These are phyloP conservation scores for Lithophane ornitopus DNA, from an alignment of 2,888 invertebrate species.

Conservation along the genomic window DNA sequence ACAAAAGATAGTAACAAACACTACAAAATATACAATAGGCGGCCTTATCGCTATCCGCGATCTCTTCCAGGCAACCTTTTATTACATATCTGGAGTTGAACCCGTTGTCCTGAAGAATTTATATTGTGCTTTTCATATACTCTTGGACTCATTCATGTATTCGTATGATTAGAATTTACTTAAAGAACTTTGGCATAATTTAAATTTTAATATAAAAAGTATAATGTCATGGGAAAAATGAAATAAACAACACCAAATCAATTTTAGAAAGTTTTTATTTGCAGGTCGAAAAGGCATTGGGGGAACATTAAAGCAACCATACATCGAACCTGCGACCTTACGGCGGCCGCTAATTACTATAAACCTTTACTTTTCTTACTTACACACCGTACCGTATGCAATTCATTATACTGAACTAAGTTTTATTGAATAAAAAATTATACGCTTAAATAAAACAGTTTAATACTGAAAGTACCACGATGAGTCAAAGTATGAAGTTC, in stretches of 20 bases:
- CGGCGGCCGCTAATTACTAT: slow-evolving; percentile 57
- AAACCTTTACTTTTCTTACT: slow-evolving; percentile 57
- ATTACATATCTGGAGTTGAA: too few relatives aligned
- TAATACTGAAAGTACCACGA: slow-evolving; percentile 34
- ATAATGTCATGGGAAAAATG: neutral
- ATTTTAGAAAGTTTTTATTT: slow-evolving; percentile 76
- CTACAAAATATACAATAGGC: too few relatives aligned
- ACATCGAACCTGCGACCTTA: slow-evolving; percentile 69
- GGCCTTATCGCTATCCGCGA: too few relatives aligned
- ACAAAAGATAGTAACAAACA: too few relatives aligned
- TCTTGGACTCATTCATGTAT: neutral
- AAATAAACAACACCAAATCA: slow-evolving; percentile 66
- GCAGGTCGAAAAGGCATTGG: slow-evolving; percentile 78
- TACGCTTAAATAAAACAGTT: neutral
- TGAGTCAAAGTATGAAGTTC: neutral
- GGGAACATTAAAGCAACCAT: slow-evolving; percentile 78
- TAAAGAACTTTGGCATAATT: neutral
- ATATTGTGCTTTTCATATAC: neutral
- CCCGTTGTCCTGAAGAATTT: neutral
- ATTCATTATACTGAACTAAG: slow-evolving; percentile 3
- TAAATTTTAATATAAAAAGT: neutral
- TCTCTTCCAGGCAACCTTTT: too few relatives aligned
- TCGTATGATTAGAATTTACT: neutral
- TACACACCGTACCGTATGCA: slow-evolving; percentile 64
- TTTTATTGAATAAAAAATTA: neutral